Conservation (phyloP, 1,140 invertebrate genomes). For the roundworm (Caenorhabditis elegans) region DNA sequence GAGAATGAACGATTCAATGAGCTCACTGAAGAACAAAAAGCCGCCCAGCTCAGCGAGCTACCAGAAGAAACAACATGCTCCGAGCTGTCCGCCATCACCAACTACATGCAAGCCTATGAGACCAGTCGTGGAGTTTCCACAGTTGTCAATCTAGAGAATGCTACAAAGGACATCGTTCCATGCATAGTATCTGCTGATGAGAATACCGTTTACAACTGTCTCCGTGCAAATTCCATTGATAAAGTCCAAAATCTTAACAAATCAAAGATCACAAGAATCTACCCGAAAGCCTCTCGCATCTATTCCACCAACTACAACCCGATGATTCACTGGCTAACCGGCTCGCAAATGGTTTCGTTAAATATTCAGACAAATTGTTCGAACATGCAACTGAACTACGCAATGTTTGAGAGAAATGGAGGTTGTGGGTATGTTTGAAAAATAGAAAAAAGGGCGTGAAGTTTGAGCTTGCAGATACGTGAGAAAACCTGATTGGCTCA, state of each 20-base stretch:
- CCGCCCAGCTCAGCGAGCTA: not conserved
- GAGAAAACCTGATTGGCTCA: not conserved
- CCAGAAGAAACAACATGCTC: not conserved
- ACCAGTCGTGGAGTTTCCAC: not conserved
- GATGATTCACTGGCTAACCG: conserved; percentile 6
- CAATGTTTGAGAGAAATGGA: conserved; percentile 15
- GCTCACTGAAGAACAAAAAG: conserved; percentile 3
- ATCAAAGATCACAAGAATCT: not conserved
- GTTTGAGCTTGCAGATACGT: not conserved
- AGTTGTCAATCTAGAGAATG: not conserved
- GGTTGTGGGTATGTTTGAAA: not conserved
- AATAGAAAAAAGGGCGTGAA: no score
- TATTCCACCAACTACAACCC: conserved; percentile 19
- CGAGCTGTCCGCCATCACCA: not conserved
- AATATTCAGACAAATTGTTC: conserved; percentile 1
- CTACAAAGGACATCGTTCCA: not conserved
- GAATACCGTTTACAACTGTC: conserved; percentile 6
- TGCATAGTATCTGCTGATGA: conserved; percentile 9
- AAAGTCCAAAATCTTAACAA: not conserved
- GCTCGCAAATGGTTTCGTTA: not conserved
- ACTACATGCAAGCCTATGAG: not conserved
- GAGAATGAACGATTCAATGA: not conserved
- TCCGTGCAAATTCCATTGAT: not conserved
- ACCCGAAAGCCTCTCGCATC: not conserved
- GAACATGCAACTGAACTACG: not conserved